These are phyloP conservation scores for Sturmia bella DNA, from an alignment of 2,888 invertebrate genomes.

Conservation along the genomic window DNA sequence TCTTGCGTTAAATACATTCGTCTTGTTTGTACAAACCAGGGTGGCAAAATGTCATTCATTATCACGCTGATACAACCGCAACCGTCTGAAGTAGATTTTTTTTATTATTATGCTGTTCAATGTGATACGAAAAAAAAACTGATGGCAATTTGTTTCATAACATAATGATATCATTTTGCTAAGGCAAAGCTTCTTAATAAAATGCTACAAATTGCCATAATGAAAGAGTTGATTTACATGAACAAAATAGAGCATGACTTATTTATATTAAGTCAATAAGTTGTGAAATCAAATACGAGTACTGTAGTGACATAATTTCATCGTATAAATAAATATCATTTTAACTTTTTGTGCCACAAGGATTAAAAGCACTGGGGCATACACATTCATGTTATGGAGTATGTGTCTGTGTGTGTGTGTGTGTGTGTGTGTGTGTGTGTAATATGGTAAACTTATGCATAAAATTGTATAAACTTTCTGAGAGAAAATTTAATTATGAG, in stretches of 20 bases:
- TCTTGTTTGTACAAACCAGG: slow-evolving; percentile 44
- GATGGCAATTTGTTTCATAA: slow-evolving; percentile 28
- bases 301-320: not conserved
- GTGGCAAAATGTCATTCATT: slow-evolving; percentile 49
- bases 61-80: slow-evolving; percentile 23
- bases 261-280: not conserved
- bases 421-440: too few relatives aligned
- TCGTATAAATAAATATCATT: too few relatives aligned
- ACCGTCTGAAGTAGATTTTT: slow-evolving; percentile 23
- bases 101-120: not conserved
- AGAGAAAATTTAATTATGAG: too few relatives aligned
- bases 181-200: not conserved
- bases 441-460: too few relatives aligned
- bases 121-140: not conserved
- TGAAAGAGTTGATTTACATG: not conserved
- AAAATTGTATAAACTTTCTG: too few relatives aligned
- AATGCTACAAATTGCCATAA: not conserved
- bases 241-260: not conserved
- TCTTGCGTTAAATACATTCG: slow-evolving; percentile 40
- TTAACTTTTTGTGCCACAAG: too few relatives aligned
- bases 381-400: too few relatives aligned
- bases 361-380: too few relatives aligned
- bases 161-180: slow-evolving; percentile 24
- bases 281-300: not conserved
- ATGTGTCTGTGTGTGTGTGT: too few relatives aligned